phyloP scores from a whole-genome alignment of 2,888 invertebrate genomes.

The Scaptodrosophila latifasciaeformis region DNA sequence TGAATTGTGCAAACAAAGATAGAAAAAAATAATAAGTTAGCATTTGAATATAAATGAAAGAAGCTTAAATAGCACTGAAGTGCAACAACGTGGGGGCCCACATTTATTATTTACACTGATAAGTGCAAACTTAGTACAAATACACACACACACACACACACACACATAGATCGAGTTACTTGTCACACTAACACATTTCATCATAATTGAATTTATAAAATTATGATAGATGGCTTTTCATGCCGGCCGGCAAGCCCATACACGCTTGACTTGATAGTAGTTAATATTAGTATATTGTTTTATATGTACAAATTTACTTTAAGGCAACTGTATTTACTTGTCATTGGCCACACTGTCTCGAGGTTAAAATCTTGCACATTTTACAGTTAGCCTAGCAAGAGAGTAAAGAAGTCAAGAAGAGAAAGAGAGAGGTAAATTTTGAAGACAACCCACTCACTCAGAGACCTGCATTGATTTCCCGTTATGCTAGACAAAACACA shows the following conservation, averaged over 20 bases:
- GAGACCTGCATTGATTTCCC: conserved; percentile 16
- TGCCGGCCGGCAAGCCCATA: background rate
- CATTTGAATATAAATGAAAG: too few species aligned
- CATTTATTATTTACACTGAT: too few species aligned
- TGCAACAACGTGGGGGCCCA: too few species aligned
- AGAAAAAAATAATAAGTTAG: too few species aligned
- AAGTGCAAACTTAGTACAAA: too few species aligned
- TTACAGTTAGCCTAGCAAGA: background rate
- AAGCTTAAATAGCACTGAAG: too few species aligned
- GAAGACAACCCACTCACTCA: background rate
- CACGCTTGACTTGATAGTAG: too few species aligned
- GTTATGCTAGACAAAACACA: conserved; percentile 9
- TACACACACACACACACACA: background rate
- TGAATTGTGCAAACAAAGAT: too few species aligned
- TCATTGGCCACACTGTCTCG: conserved; percentile 16
- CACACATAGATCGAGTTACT: background rate
- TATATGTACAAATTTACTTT: too few species aligned
- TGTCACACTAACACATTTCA: too few species aligned
- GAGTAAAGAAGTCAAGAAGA: background rate
- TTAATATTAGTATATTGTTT: conserved; percentile 21
- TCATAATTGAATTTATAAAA: background rate
- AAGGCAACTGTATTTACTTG: conserved; percentile 6
- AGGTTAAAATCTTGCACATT: background rate
- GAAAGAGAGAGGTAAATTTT: background rate
- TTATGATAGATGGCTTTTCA: conserved; percentile 1